Evolutionary conservation across 2,888 invertebrate species (phyloP).

Genomic region (Octonoba sinensis): DNA sequence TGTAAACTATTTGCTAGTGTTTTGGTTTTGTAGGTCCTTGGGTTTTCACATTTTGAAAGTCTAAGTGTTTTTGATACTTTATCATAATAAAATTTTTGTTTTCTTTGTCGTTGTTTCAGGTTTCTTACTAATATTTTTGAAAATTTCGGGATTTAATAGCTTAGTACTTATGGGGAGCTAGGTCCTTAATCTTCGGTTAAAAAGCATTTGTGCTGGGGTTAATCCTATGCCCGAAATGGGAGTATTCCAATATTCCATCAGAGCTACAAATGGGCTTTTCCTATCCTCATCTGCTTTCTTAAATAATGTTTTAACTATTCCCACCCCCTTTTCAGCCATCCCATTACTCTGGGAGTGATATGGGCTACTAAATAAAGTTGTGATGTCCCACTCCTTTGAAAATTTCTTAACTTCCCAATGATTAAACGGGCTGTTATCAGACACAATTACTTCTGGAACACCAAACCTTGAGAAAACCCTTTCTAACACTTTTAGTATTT

Average conservation of each 20-base stretch:
- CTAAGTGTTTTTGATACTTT: not conserved
- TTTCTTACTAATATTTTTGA: too few relatives aligned
- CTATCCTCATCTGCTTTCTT: slow-evolving; percentile 8
- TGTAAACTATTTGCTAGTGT: too few relatives aligned
- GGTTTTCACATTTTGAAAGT: too few relatives aligned
- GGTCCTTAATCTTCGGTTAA: too few relatives aligned
- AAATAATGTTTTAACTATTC: slow-evolving; percentile 9
- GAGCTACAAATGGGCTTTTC: not conserved
- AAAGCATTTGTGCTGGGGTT: not conserved
- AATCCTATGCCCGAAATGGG: not conserved
- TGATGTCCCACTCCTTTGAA: slow-evolving; percentile 4
- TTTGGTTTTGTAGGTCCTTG: too few relatives aligned
- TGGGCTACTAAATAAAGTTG: not conserved
- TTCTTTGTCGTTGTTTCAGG: not conserved
- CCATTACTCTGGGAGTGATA: slow-evolving; percentile 6
- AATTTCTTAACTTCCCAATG: slow-evolving; percentile 6
- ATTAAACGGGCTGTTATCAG: slow-evolving; percentile 7
- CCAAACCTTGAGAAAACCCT: not conserved
- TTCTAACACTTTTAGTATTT: slow-evolving; percentile 1
- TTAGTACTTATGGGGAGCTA: too few relatives aligned
- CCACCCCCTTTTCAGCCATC: not conserved
- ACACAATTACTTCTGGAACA: not conserved
- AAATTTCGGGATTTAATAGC: too few relatives aligned
- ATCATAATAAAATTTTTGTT: slow-evolving; percentile 12
- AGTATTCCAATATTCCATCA: slow-evolving; percentile 6